phyloP scores from a whole-genome alignment of 2,888 invertebrate genomes.

The Gandaritis pyraliata region DNA sequence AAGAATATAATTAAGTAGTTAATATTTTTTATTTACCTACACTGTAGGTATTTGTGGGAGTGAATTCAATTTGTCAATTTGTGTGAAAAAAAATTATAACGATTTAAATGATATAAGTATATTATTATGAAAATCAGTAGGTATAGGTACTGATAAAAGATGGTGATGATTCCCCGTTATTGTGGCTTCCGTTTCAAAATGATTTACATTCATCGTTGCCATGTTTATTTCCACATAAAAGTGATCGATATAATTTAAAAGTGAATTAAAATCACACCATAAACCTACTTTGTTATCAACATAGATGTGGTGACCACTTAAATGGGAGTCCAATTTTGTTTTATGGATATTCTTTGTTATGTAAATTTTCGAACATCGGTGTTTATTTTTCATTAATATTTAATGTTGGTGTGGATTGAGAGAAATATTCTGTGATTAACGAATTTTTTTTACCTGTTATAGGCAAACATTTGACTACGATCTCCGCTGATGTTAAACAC shows the following conservation, averaged over 20 bases:
- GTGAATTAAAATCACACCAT: slow-evolving; percentile 43
- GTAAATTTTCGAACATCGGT: slow-evolving; percentile 33
- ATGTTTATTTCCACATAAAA: slow-evolving; percentile 41
- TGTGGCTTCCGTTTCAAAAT: slow-evolving; percentile 35
- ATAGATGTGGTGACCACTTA: slow-evolving; percentile 33
- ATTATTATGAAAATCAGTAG: too few relatives aligned
- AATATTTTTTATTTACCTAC: too few relatives aligned
- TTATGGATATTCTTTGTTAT: slow-evolving; percentile 42
- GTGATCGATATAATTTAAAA: slow-evolving; percentile 41
- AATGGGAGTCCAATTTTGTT: slow-evolving; percentile 39
- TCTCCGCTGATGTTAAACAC: too few relatives aligned
- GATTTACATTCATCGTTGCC: slow-evolving; percentile 35
- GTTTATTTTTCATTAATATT: slow-evolving; percentile 39
- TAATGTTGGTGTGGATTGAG: slow-evolving; percentile 23
- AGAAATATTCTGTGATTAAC: slow-evolving; percentile 10
- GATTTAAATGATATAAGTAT: too few relatives aligned
- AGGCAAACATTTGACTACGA: too few relatives aligned
- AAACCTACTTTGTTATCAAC: slow-evolving; percentile 43
- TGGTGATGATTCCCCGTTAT: slow-evolving; percentile 7
- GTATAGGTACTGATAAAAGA: too few relatives aligned
- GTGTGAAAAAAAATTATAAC: too few relatives aligned
- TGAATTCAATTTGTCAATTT: too few relatives aligned
- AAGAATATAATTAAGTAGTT: too few relatives aligned
- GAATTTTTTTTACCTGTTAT: too few relatives aligned
- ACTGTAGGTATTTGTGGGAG: too few relatives aligned